Conservation (phyloP, 2,113 vertebrate species). For the Lepisosteus oculatus region DNA sequence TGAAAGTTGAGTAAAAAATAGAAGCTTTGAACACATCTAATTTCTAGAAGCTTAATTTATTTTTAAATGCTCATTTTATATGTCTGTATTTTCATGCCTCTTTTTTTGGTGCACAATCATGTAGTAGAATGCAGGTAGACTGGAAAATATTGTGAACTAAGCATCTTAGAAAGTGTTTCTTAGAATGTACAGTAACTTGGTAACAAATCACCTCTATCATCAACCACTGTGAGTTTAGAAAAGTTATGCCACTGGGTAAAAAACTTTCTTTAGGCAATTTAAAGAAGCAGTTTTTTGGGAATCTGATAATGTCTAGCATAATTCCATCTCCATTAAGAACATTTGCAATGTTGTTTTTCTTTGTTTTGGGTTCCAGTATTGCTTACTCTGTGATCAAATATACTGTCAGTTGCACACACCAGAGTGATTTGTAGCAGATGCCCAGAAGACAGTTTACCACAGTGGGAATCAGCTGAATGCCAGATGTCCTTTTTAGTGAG, state of each 20-base stretch:
- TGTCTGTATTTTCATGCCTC: too few relatives aligned
- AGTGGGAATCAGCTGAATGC: background rate
- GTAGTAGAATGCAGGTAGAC: too few relatives aligned
- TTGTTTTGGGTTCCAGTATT: background rate
- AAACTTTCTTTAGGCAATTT: background rate
- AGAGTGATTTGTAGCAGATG: conserved; percentile 5
- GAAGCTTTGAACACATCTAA: too few relatives aligned
- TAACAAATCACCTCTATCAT: too few relatives aligned
- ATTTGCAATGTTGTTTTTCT: background rate
- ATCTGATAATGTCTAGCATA: background rate
- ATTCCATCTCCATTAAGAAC: background rate
- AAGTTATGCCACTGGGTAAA: background rate
- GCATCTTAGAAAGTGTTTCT: too few relatives aligned
- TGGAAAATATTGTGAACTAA: too few relatives aligned
- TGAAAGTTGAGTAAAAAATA: too few relatives aligned
- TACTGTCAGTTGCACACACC: background rate
- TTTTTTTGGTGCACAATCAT: too few relatives aligned
- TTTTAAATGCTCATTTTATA: too few relatives aligned
- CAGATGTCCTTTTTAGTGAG: background rate
- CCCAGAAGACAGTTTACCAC: background rate
- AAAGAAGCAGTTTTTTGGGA: background rate
- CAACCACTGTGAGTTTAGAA: background rate
- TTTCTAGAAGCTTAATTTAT: too few relatives aligned
- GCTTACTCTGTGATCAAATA: conserved; percentile 4
- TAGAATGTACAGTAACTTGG: too few relatives aligned